Evolutionary conservation across 2,888 invertebrate genomes (phyloP).

Genomic region (Matsumyia berberina): DNA sequence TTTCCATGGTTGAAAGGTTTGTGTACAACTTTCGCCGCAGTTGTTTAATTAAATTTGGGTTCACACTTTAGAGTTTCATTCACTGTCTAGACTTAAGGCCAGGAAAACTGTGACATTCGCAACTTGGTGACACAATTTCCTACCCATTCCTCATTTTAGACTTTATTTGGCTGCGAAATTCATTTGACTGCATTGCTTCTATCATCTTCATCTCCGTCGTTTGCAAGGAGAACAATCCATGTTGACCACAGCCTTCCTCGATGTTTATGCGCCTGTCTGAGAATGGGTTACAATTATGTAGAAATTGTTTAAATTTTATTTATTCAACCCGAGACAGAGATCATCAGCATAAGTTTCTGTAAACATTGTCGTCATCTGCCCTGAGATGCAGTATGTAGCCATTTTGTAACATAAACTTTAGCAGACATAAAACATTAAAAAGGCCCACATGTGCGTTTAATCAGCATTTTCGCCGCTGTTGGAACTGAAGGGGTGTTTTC

Average conservation of each 20-base stretch:
- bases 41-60: too few species aligned
- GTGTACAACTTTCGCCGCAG: too few species aligned
- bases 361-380: not conserved
- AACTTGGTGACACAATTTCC: constrained; percentile 8
- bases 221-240: not conserved
- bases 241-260: not conserved
- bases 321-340: not conserved
- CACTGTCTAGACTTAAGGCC: too few species aligned
- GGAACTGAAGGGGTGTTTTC: not conserved
- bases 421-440: constrained; percentile 5
- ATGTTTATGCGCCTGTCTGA: not conserved
- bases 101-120: constrained; percentile 17
- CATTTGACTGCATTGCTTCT: constrained; percentile 45
- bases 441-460: constrained; percentile 14
- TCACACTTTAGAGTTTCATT: too few species aligned
- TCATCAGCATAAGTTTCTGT: not conserved
- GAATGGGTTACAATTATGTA: constrained; percentile 9
- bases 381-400: not conserved
- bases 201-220: not conserved
- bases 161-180: constrained; percentile 20
- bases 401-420: not conserved
- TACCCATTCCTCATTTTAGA: not conserved
- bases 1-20: too few species aligned
- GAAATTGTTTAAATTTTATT: constrained; percentile 13
- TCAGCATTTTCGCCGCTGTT: not conserved